Conservation (phyloP, 2,113 vertebrate species). For the Trichomycterus rosablanca region DNA sequence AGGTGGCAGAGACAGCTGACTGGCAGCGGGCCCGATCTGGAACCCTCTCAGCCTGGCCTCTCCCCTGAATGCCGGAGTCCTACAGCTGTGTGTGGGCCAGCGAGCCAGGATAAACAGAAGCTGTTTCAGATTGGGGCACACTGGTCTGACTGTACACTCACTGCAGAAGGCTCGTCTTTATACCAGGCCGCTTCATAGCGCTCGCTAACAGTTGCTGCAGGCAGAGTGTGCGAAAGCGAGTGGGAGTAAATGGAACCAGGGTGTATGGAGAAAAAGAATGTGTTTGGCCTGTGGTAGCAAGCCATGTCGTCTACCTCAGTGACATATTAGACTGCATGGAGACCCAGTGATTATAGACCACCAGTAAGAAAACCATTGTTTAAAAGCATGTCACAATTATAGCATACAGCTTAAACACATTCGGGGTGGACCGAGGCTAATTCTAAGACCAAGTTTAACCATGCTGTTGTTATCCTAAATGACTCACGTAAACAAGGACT, state of each 20-base stretch:
- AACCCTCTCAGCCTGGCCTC: constrained; percentile 15
- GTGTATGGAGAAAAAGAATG: constrained; percentile 16
- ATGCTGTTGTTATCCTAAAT: constrained; percentile 15
- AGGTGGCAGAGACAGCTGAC: constrained; percentile 33
- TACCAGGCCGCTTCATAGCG: constrained; percentile 4
- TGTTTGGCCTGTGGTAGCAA: constrained; percentile 26
- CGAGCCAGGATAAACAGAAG: constrained; percentile 10
- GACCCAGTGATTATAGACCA: constrained; percentile 44
- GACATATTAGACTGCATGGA: constrained; percentile 37
- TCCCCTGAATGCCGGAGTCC: constrained; percentile 1
- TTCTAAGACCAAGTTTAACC: constrained; percentile 20
- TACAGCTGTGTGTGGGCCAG: constrained; percentile 36
- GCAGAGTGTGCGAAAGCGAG: not conserved
- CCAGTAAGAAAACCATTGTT: constrained; percentile 42
- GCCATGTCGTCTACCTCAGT: constrained; percentile 36
- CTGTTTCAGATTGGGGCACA: constrained; percentile 2
- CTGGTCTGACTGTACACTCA: not conserved
- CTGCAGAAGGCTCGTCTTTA: not conserved
- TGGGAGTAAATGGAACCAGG: constrained; percentile 9
- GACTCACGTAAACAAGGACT: constrained; percentile 35
- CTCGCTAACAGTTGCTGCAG: constrained; percentile 10
- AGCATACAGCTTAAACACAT: constrained; percentile 32
- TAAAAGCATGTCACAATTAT: constrained; percentile 42
- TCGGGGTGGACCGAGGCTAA: constrained; percentile 26
- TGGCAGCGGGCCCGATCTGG: constrained; percentile 33